Evolutionary conservation across 2,113 vertebrate genomes (phyloP).

Genomic region (Alligator mississippiensis): DNA sequence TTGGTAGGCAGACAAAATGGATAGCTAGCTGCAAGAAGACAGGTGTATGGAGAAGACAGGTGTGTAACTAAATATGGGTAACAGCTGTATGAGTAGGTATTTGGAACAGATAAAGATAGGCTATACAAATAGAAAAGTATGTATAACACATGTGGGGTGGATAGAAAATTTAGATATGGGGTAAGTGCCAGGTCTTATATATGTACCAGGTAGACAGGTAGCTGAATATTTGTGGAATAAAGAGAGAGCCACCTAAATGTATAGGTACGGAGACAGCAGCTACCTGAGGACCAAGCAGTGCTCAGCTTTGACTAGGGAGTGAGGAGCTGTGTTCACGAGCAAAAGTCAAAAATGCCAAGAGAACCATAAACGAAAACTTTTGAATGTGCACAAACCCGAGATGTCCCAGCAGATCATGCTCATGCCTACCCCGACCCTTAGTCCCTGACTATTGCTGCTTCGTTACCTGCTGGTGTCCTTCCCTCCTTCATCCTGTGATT

Average conservation of each 20-base stretch:
- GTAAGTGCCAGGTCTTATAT: too few relatives aligned
- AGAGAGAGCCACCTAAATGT: slow-evolving; percentile 16
- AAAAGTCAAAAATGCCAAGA: too few relatives aligned
- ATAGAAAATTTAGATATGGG: not conserved
- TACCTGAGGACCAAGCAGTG: too few relatives aligned
- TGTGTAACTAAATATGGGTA: too few relatives aligned
- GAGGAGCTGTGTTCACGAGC: too few relatives aligned
- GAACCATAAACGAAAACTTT: too few relatives aligned
- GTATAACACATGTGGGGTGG: not conserved
- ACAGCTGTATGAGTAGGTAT: not conserved
- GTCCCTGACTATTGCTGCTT: not conserved
- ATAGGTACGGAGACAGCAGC: too few relatives aligned
- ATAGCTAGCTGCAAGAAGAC: not conserved
- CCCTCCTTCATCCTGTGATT: not conserved
- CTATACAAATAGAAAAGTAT: not conserved
- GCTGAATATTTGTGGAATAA: slow-evolving; percentile 42
- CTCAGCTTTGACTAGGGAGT: too few relatives aligned
- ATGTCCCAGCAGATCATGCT: not conserved
- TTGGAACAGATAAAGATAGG: not conserved
- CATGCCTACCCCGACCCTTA: not conserved
- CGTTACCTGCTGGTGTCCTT: not conserved
- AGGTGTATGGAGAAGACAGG: not conserved
- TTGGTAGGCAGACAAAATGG: too few relatives aligned
- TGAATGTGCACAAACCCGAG: too few relatives aligned
- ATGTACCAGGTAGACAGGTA: not conserved